Conservation (phyloP, 2,113 vertebrate genomes). For the Phodopus roborovskii region DNA sequence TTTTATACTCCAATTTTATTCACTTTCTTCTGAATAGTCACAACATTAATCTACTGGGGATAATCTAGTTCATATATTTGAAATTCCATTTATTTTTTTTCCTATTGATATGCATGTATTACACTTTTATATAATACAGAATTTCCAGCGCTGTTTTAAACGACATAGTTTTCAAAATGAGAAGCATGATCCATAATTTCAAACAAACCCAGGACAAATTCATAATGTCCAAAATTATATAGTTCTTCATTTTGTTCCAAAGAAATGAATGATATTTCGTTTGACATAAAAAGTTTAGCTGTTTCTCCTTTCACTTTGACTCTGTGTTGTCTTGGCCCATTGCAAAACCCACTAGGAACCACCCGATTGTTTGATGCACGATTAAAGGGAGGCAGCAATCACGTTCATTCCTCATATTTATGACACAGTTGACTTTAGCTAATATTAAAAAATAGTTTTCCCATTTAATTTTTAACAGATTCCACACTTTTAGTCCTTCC, state of each 20-base stretch:
- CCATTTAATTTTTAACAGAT: slow-evolving; percentile 73
- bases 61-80: slow-evolving; percentile 85
- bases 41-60: slow-evolving; percentile 85
- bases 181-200: slow-evolving; percentile 81
- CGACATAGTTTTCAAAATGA: slow-evolving; percentile 81
- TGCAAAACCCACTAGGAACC: slow-evolving; percentile 69
- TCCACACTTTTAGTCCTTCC: slow-evolving; percentile 77
- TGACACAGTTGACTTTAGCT: slow-evolving; percentile 68
- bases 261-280: slow-evolving; percentile 71
- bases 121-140: slow-evolving; percentile 89
- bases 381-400: slow-evolving; percentile 79
- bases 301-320: slow-evolving; percentile 56
- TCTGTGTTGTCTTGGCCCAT: slow-evolving; percentile 71
- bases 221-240: slow-evolving; percentile 81
- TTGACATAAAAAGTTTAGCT: slow-evolving; percentile 63
- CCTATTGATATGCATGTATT: slow-evolving; percentile 87
- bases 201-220: slow-evolving; percentile 78
- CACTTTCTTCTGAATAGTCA: slow-evolving; percentile 83
- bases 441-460: slow-evolving; percentile 78
- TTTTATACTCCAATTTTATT: slow-evolving; percentile 88
- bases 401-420: slow-evolving; percentile 61
- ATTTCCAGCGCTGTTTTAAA: slow-evolving; percentile 83
- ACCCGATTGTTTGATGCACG: slow-evolving; percentile 72
- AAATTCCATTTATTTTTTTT: slow-evolving; percentile 89
- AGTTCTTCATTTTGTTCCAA: slow-evolving; percentile 74